Evolutionary conservation across 2,888 invertebrate genomes (phyloP), one percentile per base, ranked within the genome.

Genomic region (Drosophila pseudotalamancana): DNA sequence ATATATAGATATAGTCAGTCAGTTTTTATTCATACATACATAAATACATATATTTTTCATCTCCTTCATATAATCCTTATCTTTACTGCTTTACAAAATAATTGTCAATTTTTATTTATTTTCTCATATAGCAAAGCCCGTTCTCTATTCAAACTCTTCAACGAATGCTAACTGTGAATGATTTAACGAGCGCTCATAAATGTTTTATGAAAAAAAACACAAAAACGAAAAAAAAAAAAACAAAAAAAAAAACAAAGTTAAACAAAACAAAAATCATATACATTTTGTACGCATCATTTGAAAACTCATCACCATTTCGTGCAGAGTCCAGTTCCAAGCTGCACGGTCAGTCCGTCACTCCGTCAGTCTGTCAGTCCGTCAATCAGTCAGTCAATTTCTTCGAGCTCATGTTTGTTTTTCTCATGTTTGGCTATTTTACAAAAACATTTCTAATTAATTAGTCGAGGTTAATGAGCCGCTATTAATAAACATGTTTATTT

Each of bases 401-500:
- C 27, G 19, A 21, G 55, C 39, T 54, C 64, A 50, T 77, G 73
- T 77, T 80, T 80, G 74, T 71, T 56, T 56, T 42, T 59, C 37
- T 34, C 46, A 32, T 46, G 46, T 46, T 23, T 49, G 49, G 8
- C 23, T 35, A 42, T 46, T 50, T 57, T 54, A 40, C 66, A 49
- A 59, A 72, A 60, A 62, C 54, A 67, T 77, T 83, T 68, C 64
- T 72, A 87, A 84, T 84, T 84, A 84, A 84, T 84, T 84, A 84
- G 81, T 72, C 59, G 72, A 66, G 83, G 84, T 84, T 84, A 86
- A 84, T 81, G 84, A 72, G 72, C 72, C 59, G 79, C 81, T 65
- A 84, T 84, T 77, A 84, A 87, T 87, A 81, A 69, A 83, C 77
- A 70, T 56, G 76, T 59, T 80, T 83, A 78, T 83, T 86, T 83